Conservation (phyloP, 2,113 vertebrate species). For the Hippocampus abdominalis region DNA sequence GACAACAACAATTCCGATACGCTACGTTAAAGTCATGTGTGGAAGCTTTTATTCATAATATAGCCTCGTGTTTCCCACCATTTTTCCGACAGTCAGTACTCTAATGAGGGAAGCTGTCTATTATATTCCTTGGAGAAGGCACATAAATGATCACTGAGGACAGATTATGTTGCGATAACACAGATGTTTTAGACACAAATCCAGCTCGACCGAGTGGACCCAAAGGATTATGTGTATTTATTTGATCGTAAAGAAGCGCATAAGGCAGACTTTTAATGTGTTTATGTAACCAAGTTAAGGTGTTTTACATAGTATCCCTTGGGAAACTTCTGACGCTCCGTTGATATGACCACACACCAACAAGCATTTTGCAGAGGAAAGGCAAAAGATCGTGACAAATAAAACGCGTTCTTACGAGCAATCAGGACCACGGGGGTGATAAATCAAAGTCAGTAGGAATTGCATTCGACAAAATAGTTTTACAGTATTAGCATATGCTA, state of each 20-base stretch:
- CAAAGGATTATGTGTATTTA: not conserved
- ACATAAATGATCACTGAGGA: not conserved
- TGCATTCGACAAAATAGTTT: too few species aligned
- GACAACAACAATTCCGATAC: not conserved
- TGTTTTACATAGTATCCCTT: not conserved
- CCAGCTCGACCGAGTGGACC: too few species aligned
- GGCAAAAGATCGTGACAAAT: not conserved
- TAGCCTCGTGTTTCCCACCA: not conserved
- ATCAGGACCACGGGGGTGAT: not conserved
- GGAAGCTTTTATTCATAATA: not conserved
- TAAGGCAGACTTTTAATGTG: not conserved
- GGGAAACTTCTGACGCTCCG: not conserved
- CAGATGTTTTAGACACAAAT: not conserved
- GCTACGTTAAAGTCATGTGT: not conserved
- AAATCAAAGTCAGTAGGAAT: not conserved
- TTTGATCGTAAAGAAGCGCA: not conserved
- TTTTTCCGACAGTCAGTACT: not conserved
- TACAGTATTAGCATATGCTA: too few species aligned
- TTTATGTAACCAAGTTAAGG: not conserved
- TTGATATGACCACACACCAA: not conserved
- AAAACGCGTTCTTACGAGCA: not conserved
- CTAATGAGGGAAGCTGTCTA: not conserved
- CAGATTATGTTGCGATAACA: not conserved
- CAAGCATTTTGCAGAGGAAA: not conserved
- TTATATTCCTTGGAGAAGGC: not conserved